Conservation (phyloP, 2,888 invertebrate species). For the Brachypalpus laphriformis region DNA sequence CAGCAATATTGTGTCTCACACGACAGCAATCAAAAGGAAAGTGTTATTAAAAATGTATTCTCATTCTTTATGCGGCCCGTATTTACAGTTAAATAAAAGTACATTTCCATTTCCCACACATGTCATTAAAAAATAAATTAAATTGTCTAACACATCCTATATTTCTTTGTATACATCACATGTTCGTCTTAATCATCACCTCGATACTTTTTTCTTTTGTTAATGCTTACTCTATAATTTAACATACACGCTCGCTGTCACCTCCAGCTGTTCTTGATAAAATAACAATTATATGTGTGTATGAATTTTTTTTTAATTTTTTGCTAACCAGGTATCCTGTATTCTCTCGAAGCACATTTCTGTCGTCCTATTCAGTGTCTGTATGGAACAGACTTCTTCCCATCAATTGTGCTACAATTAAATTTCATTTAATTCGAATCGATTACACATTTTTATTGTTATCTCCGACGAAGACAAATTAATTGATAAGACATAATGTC, state of each 20-base stretch:
- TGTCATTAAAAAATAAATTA: slow-evolving; percentile 3
- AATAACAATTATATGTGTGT: slow-evolving; percentile 33
- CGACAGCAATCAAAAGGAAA: background rate
- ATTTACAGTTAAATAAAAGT: slow-evolving; percentile 1
- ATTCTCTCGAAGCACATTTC: slow-evolving; percentile 37
- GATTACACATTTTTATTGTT: slow-evolving; percentile 69
- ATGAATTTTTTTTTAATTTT: background rate
- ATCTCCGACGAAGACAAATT: slow-evolving; percentile 67
- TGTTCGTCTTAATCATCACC: slow-evolving; percentile 52
- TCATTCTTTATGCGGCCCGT: background rate
- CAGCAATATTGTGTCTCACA: background rate
- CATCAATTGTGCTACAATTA: slow-evolving; percentile 56
- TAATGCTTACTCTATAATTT: slow-evolving; percentile 38
- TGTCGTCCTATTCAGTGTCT: background rate
- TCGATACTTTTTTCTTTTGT: background rate
- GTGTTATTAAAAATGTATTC: background rate
- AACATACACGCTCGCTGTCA: slow-evolving; percentile 26
- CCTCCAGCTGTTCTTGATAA: background rate
- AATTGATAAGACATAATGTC: slow-evolving; percentile 69
- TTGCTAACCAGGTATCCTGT: slow-evolving; percentile 66
- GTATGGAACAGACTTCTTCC: background rate
- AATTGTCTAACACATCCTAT: slow-evolving; percentile 1
- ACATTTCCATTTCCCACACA: background rate
- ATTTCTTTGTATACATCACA: slow-evolving; percentile 56
- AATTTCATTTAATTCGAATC: slow-evolving; percentile 70